Percentiles rank a stretch among this genome's conserved stretches.
Conservation (phyloP, 2,113 vertebrate genomes). For the Neotoma lepida region DNA sequence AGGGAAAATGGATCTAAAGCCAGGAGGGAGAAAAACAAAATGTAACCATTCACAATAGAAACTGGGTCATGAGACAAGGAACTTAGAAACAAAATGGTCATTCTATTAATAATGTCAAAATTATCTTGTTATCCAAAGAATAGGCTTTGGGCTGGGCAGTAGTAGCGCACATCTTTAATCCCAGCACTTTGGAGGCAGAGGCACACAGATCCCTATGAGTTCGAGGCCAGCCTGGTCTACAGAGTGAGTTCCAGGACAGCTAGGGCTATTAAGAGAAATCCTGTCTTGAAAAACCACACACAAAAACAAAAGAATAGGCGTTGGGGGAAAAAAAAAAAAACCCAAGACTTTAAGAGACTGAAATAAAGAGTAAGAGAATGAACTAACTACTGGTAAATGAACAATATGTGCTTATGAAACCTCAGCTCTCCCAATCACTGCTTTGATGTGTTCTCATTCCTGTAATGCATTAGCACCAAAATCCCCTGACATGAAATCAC, state of each 20-base stretch:
- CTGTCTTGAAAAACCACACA: too few relatives aligned
- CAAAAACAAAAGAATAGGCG: background rate
- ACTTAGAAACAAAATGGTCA: background rate
- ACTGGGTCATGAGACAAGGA: background rate
- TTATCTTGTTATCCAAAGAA: conserved; percentile 28
- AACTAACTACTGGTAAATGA: background rate
- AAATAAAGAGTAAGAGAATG: background rate
- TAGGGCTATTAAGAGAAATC: background rate
- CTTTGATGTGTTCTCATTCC: background rate
- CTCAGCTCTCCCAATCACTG: background rate
- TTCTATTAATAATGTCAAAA: background rate
- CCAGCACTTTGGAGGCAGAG: background rate
- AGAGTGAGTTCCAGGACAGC: background rate
- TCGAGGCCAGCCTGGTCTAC: background rate
- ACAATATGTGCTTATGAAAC: background rate
- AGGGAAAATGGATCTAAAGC: conserved; percentile 90
- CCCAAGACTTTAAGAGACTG: conserved; percentile 33
- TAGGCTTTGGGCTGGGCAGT: background rate
- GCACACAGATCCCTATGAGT: background rate
- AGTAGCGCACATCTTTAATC: background rate
- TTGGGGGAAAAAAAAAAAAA: background rate
- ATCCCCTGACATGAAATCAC: conserved; percentile 14
- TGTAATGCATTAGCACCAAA: background rate
- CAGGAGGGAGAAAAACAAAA: conserved; percentile 3
- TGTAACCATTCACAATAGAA: conserved; percentile 31